phyloP scores from a whole-genome alignment of 1,140 invertebrate genomes.

The Drosophila repleta region DNA sequence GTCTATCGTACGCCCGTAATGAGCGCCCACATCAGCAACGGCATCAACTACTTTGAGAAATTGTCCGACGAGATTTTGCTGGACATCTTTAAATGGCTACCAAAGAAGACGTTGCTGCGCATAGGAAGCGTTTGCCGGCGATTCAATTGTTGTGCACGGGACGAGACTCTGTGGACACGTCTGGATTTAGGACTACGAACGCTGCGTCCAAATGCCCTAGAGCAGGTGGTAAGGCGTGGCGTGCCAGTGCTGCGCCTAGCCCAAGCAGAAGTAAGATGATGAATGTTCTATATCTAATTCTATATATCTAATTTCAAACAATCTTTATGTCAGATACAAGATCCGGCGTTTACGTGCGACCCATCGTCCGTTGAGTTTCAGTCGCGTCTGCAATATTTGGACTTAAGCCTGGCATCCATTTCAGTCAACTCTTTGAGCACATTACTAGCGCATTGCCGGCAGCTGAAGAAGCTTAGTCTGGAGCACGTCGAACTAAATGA shows the following conservation, averaged over 20 bases:
- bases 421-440: constrained; percentile 86
- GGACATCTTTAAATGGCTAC: constrained; percentile 92
- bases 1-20: constrained; percentile 63
- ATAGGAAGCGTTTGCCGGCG: constrained; percentile 89
- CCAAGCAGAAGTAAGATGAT: constrained; percentile 87
- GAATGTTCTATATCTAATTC: background rate
- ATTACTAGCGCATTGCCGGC: constrained; percentile 88
- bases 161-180: constrained; percentile 93
- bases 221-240: constrained; percentile 89
- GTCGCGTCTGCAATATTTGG: constrained; percentile 89
- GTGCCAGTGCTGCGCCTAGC: constrained; percentile 90
- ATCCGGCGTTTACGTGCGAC: constrained; percentile 84
- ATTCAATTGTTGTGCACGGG: constrained; percentile 89
- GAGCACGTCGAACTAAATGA: constrained; percentile 89
- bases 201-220: constrained; percentile 87
- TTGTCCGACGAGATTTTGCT: constrained; percentile 93
- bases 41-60: constrained; percentile 86
- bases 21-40: constrained; percentile 58
- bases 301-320: background rate
- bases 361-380: constrained; percentile 44
- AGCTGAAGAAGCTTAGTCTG: constrained; percentile 92
- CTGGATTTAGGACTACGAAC: constrained; percentile 90
- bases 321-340: constrained; percentile 78
- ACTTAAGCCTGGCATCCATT: constrained; percentile 92
- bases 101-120: constrained; percentile 89